Evolutionary conservation across 2,797 vertebrate genomes (phyloP).

Genomic region (Oophaga sylvatica): DNA sequence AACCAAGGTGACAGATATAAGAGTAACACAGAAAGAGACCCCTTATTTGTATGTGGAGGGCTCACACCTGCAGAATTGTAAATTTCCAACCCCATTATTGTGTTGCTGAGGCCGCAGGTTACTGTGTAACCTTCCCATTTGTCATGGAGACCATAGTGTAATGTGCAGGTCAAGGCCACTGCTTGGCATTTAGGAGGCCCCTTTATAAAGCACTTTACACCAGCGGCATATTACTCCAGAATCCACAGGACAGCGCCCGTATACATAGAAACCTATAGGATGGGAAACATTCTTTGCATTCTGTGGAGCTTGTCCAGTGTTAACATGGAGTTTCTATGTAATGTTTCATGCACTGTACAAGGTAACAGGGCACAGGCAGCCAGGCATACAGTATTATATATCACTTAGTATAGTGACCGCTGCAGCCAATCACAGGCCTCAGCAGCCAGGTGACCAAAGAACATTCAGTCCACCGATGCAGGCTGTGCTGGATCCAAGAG

Average conservation of each 20-base stretch:
- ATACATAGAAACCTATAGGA: slow-evolving; percentile 16
- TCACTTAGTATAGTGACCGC: too few relatives aligned
- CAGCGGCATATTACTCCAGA: background rate
- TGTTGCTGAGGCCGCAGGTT: background rate
- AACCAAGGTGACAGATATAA: background rate
- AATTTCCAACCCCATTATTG: background rate
- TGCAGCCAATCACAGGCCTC: too few relatives aligned
- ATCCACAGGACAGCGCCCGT: too few relatives aligned
- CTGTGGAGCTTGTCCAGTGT: background rate
- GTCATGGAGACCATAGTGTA: slow-evolving; percentile 7
- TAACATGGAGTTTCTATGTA: background rate
- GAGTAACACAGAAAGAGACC: background rate
- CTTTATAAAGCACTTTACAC: background rate
- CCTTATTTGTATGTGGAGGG: background rate
- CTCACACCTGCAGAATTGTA: background rate
- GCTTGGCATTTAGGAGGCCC: slow-evolving; percentile 20
- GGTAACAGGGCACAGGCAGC: too few relatives aligned
- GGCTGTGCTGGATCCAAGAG: too few relatives aligned
- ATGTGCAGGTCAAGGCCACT: slow-evolving; percentile 13
- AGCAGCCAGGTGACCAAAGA: too few relatives aligned
- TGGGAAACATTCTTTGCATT: background rate
- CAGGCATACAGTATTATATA: too few relatives aligned
- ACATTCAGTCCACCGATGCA: too few relatives aligned
- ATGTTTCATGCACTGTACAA: background rate
- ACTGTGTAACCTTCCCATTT: background rate